A percentile compares a stretch with the other conserved stretches of the same genome.
Conservation (phyloP, 2,797 vertebrate genomes). For the Acanthurus leucopareius region DNA sequence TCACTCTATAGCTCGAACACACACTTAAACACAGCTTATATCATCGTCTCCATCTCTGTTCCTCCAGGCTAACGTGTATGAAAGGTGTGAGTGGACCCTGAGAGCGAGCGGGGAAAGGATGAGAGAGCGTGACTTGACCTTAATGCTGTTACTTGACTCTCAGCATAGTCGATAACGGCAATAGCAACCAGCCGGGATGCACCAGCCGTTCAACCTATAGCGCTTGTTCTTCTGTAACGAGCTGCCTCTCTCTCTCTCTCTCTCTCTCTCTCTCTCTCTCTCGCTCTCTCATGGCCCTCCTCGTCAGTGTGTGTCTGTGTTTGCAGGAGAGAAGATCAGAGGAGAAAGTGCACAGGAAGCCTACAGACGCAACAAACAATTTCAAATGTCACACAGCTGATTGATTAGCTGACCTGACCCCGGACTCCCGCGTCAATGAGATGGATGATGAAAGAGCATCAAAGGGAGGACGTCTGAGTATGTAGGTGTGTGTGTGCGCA, state of each 20-base stretch:
- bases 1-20: conserved; percentile 19
- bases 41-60: conserved; percentile 38
- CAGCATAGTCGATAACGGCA: conserved; percentile 11
- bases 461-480: conserved; percentile 59
- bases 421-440: conserved; percentile 70
- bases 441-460: conserved; percentile 79
- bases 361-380: conserved; percentile 68
- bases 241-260: not conserved
- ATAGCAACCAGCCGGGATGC: not conserved
- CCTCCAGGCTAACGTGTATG: conserved; percentile 14
- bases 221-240: conserved; percentile 5
- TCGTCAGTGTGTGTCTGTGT: conserved; percentile 42
- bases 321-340: conserved; percentile 69
- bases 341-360: conserved; percentile 52
- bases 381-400: conserved; percentile 77
- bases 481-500: conserved; percentile 9
- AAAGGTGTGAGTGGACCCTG: conserved; percentile 40
- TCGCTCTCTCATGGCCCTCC: conserved; percentile 23
- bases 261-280: not conserved
- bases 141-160: conserved; percentile 43
- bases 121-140: conserved; percentile 62
- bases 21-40: conserved; percentile 35
- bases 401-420: conserved; percentile 80
- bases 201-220: conserved; percentile 7
- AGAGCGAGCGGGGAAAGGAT: conserved; percentile 20